Evolutionary conservation across 2,797 vertebrate genomes (phyloP).

Genomic region (Limosa lapponica): DNA sequence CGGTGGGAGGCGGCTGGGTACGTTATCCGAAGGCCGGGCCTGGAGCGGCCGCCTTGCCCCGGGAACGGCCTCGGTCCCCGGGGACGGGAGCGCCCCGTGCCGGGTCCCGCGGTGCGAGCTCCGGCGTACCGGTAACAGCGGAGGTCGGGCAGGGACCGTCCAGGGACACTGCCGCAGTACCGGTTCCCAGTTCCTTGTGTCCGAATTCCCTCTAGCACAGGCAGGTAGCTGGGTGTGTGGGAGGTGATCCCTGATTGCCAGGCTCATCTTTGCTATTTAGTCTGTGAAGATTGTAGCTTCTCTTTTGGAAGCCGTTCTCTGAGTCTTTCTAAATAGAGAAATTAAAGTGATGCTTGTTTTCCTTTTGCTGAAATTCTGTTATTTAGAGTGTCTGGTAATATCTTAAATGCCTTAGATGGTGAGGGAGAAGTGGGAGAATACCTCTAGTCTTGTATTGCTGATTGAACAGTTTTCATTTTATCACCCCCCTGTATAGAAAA

Average conservation of each 20-base stretch:
- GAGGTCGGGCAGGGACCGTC: fast-evolving
- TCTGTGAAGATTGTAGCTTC: background rate
- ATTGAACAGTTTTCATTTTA: background rate
- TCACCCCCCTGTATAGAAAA: background rate
- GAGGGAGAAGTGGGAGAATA: background rate
- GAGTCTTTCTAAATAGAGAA: background rate
- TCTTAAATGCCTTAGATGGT: background rate
- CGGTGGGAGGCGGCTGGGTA: background rate
- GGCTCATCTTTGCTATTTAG: fast-evolving
- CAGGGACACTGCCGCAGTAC: background rate
- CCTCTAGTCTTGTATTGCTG: background rate
- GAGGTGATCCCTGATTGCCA: background rate
- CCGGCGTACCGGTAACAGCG: background rate
- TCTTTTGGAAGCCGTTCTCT: background rate
- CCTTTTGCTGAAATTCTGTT: background rate
- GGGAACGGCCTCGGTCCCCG: background rate
- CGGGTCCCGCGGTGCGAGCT: background rate
- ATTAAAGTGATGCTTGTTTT: background rate
- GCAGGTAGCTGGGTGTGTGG: background rate
- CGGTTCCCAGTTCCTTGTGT: fast-evolving
- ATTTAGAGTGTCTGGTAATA: background rate
- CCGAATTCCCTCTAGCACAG: background rate
- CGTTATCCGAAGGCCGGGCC: background rate
- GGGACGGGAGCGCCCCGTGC: background rate
- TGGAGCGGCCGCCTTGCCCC: background rate